Evolutionary conservation across 2,888 invertebrate genomes (phyloP).

Genomic region (Zaprionus lineosus): DNA sequence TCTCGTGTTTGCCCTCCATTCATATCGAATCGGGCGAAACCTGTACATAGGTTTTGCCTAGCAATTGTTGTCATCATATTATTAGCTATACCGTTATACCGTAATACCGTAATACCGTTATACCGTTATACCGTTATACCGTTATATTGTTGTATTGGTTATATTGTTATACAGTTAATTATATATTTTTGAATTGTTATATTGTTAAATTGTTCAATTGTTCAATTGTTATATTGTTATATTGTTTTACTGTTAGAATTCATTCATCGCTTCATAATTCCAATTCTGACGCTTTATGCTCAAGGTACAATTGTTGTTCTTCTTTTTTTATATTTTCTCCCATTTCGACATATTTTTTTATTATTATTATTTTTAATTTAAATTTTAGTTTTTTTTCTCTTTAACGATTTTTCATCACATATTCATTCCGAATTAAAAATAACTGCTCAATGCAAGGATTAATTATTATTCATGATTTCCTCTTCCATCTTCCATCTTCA

Average conservation of each 20-base stretch:
- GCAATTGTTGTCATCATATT: slow-evolving; percentile 36
- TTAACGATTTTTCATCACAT: slow-evolving; percentile 67
- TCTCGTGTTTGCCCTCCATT: slow-evolving; percentile 38
- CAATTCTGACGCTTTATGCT: slow-evolving; percentile 66
- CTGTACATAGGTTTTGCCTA: slow-evolving; percentile 49
- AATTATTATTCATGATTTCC: slow-evolving; percentile 36
- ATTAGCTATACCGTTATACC: slow-evolving; percentile 38
- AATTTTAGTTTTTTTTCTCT: slow-evolving; percentile 24
- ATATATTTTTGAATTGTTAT: no score
- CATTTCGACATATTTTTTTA: slow-evolving; percentile 58
- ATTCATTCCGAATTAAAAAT: slow-evolving; percentile 58
- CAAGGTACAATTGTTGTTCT: slow-evolving; percentile 72
- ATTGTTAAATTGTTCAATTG: no score
- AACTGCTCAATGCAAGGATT: slow-evolving; percentile 49
- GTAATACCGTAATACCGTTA: slow-evolving; percentile 14
- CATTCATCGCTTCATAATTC: slow-evolving; percentile 38
- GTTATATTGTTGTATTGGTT: slow-evolving; percentile 28
- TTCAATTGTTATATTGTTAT: slow-evolving; percentile 21
- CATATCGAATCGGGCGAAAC: slow-evolving; percentile 65
- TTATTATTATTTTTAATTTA: slow-evolving; percentile 13
- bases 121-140: slow-evolving; percentile 44
- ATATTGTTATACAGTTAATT: no score
- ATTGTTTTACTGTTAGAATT: slow-evolving; percentile 37
- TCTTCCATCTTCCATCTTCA: no score
- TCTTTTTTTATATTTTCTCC: slow-evolving; percentile 32